Evolutionary conservation across 2,888 invertebrate genomes (phyloP), one percentile per base, ranked within the genome.

Genomic region (Ophion ventricosus): DNA sequence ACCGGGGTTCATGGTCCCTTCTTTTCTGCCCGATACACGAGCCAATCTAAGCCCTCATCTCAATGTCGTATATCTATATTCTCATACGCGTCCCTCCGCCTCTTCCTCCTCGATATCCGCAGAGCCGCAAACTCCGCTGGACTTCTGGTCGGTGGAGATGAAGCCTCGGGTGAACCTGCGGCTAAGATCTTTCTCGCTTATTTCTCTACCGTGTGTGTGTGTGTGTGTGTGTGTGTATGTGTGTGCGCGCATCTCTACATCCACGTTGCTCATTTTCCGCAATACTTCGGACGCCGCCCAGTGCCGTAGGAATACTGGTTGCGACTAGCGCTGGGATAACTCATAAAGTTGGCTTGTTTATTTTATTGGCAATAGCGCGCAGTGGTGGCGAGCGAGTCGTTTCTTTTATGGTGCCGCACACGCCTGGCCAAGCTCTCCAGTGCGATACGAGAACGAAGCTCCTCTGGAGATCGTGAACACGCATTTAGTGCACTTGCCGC

Each of bases 281-380:
- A 23, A 70, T 67, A 29, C 35, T 75, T 79, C 63, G 81, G 74
- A 43, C 78, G 69, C 73, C 78, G 78, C 78, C 69, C 72, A 79
- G 64, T 57, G 70, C 74, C 63, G 20, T 70, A 74, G 63, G 73
- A 74, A 78, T 49, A 59, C 54, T 73, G 56, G 70, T 56, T 26
- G 49, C 49, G 49, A 66, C 59, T 54, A 63, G 17, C 57, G 74
- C 63, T 49, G 59, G 49, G 70, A 84, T 84, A 84, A 85, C 84
- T 87, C 86, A 85, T 87, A 84, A 87, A 87, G 76, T 76, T 75
- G 74, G 70, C 82, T 85, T 85, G 84, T 84, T 87, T 85, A 84
- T 87, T 87, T 87, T 85, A 85, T 87, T 85, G 86, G 76, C 72
- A 69, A 79, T 74, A 70, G 35, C 40, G 17, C 67, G 29, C n/a